Conservation (phyloP, 1,140 invertebrate species). For the Penaeus indicus region DNA sequence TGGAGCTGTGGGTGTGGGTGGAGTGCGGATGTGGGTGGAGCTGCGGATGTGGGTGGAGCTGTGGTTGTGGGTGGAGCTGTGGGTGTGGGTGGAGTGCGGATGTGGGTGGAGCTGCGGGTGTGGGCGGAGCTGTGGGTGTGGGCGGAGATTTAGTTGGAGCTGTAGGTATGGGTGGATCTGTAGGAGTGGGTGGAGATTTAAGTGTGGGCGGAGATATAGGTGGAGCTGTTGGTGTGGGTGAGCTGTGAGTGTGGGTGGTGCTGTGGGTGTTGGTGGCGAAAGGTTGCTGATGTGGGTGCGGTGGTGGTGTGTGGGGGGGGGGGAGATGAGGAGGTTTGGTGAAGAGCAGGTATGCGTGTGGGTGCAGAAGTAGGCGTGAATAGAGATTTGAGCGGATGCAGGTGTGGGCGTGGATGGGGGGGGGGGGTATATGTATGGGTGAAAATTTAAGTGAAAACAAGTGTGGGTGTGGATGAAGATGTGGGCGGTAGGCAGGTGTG, state of each 20-base stretch:
- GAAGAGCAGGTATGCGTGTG: neutral
- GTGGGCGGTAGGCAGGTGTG: too few species aligned
- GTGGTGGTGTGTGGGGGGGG: neutral
- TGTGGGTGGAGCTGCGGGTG: too few species aligned
- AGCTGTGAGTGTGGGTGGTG: neutral
- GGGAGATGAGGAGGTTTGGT: neutral
- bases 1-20: neutral
- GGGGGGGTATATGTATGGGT: neutral
- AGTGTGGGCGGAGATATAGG: neutral
- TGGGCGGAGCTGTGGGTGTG: neutral
- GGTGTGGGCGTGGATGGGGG: neutral
- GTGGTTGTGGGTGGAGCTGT: neutral
- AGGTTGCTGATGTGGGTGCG: neutral
- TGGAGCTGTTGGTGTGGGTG: neutral
- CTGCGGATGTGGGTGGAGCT: neutral
- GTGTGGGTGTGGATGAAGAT: neutral
- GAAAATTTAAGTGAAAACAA: neutral
- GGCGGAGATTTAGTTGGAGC: neutral
- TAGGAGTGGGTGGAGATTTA: neutral
- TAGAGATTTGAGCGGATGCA: neutral
- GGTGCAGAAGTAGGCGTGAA: neutral
- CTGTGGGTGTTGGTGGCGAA: neutral
- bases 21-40: neutral
- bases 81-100: neutral
- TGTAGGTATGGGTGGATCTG: neutral